These are phyloP conservation scores for Coryphaenoides rupestris DNA, from an alignment of 2,113 vertebrate genomes.

Conservation along the genomic window DNA sequence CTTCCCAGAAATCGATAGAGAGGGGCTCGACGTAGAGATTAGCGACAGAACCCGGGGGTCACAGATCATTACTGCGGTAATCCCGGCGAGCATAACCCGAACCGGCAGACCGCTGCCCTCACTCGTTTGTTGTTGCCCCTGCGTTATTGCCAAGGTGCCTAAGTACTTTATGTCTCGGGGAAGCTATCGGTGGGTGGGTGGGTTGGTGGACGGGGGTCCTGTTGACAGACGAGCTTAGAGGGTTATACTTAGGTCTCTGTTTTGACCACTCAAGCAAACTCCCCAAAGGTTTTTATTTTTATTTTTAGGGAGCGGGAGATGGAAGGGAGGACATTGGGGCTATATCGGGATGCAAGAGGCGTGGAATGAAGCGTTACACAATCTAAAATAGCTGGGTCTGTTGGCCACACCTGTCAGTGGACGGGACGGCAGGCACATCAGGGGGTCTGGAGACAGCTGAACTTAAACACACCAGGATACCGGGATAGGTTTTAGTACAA, in stretches of 20 bases:
- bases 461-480: neutral
- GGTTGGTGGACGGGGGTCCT: conserved; percentile 6
- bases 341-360: conserved; percentile 62
- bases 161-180: conserved; percentile 28
- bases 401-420: conserved; percentile 52
- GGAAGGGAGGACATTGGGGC: conserved; percentile 30
- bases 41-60: conserved; percentile 22
- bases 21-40: too few relatives aligned
- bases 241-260: conserved; percentile 32
- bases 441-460: conserved; percentile 44
- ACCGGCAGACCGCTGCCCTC: conserved; percentile 24
- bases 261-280: conserved; percentile 16
- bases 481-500: neutral
- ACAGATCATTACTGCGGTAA: conserved; percentile 39
- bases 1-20: too few relatives aligned
- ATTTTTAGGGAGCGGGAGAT: too few relatives aligned
- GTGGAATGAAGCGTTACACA: conserved; percentile 53
- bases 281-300: conserved; percentile 41
- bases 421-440: conserved; percentile 41
- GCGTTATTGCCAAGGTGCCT: conserved; percentile 16
- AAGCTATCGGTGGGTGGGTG: conserved; percentile 10
- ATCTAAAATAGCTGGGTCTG: conserved; percentile 59
- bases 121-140: conserved; percentile 14
- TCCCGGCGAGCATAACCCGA: conserved; percentile 21
- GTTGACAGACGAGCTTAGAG: conserved; percentile 13